A percentile compares a stretch with the other conserved stretches of the same genome.
These are phyloP conservation scores for Hymenochirus boettgeri DNA, from an alignment of 2,113 vertebrate species.

Conservation along the genomic window DNA sequence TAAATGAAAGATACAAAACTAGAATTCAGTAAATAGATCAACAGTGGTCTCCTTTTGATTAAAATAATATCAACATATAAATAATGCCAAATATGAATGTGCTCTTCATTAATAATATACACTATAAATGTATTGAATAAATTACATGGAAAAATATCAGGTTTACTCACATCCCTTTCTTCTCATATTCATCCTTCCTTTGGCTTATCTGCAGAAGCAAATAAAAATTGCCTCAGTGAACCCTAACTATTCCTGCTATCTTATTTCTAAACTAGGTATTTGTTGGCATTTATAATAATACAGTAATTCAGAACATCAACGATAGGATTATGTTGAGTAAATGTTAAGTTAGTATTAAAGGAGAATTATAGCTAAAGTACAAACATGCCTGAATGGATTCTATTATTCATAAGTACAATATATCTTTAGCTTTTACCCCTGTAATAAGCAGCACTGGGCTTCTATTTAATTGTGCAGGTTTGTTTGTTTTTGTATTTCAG, in stretches of 20 bases:
- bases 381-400: too few relatives aligned
- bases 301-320: not conserved
- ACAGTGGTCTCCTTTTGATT: too few relatives aligned
- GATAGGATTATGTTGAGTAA: not conserved
- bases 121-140: constrained; percentile 15
- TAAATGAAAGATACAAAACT: too few relatives aligned
- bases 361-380: too few relatives aligned
- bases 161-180: constrained; percentile 40
- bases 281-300: not conserved
- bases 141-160: constrained; percentile 21
- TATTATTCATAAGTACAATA: too few relatives aligned
- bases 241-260: constrained; percentile 36
- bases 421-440: too few relatives aligned
- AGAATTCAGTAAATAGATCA: too few relatives aligned
- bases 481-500: too few relatives aligned
- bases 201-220: constrained; percentile 39
- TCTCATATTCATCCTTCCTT: constrained; percentile 30
- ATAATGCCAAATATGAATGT: not conserved
- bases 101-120: not conserved
- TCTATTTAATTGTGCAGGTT: too few relatives aligned
- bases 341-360: too few relatives aligned
- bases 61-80: too few relatives aligned
- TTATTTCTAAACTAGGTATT: not conserved
- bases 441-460: too few relatives aligned
- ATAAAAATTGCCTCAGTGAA: constrained; percentile 41